Percentiles rank a stretch among this genome's conserved stretches.
These are phyloP conservation scores for Leptinotarsa tumamoca DNA, from an alignment of 2,888 invertebrate genomes.

Conservation along the genomic window DNA sequence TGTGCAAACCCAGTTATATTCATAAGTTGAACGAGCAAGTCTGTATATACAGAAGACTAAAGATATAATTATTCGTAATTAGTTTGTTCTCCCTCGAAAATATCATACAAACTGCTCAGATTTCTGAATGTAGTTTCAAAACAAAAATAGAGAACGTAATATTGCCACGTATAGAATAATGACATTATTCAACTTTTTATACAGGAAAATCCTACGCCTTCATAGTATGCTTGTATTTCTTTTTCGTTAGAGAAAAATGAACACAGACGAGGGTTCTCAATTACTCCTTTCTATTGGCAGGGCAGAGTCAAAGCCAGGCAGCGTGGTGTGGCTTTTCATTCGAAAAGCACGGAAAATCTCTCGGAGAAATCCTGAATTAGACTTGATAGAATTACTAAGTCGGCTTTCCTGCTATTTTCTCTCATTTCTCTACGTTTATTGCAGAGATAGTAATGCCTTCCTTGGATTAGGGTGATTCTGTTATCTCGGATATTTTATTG, in stretches of 20 bases:
- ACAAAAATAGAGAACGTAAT: background rate
- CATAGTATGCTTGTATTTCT: slow-evolving; percentile 11
- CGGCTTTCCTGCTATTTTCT: slow-evolving; percentile 43
- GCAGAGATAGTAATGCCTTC: slow-evolving; percentile 30
- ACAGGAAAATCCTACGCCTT: background rate
- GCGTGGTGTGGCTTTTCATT: slow-evolving; percentile 54
- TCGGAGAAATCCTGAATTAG: slow-evolving; percentile 42
- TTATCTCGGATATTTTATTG: slow-evolving; percentile 19
- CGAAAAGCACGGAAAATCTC: slow-evolving; percentile 44
- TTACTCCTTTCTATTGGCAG: slow-evolving; percentile 30
- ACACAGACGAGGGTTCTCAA: slow-evolving; percentile 21
- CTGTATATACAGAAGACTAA: no score
- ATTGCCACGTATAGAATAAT: background rate
- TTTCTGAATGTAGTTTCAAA: no score
- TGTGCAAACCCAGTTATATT: no score
- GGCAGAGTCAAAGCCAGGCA: slow-evolving; percentile 26
- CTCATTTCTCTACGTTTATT: slow-evolving; percentile 43
- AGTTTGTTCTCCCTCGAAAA: no score
- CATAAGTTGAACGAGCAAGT: no score
- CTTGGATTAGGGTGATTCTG: slow-evolving; percentile 23
- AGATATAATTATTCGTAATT: no score
- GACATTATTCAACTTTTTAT: background rate
- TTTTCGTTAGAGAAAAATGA: slow-evolving; percentile 18
- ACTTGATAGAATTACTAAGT: slow-evolving; percentile 47
- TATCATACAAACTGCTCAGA: no score